phyloP scores from a whole-genome alignment of 2,797 vertebrate genomes.

The Fundulus diaphanus region DNA sequence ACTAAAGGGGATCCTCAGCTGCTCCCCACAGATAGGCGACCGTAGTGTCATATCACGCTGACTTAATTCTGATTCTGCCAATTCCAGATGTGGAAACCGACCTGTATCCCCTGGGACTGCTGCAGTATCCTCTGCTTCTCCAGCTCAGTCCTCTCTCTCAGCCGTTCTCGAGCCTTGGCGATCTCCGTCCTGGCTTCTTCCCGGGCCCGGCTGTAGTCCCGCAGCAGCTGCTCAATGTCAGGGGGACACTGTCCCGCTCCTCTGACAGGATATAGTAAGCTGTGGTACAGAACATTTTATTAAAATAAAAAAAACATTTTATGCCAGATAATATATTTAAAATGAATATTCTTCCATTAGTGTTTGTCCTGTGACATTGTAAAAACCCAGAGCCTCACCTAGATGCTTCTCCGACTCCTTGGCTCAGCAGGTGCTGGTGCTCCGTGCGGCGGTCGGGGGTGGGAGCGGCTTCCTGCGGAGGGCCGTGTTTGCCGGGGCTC shows the following conservation, averaged over 20 bases:
- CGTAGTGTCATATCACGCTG: background rate
- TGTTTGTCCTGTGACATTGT: background rate
- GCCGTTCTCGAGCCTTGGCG: slow-evolving; percentile 86
- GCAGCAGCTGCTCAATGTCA: slow-evolving; percentile 89
- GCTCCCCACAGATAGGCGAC: slow-evolving; percentile 2
- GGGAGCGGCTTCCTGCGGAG: slow-evolving; percentile 53
- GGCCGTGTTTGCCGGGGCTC: slow-evolving; percentile 86
- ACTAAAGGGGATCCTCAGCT: slow-evolving; percentile 2
- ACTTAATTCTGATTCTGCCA: background rate
- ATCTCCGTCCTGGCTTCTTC: slow-evolving; percentile 93
- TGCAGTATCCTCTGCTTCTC: slow-evolving; percentile 90
- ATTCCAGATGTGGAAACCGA: slow-evolving; percentile 50
- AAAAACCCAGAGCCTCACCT: slow-evolving; percentile 74
- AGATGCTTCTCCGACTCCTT: slow-evolving; percentile 85
- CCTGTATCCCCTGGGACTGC: slow-evolving; percentile 86
- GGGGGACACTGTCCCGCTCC: slow-evolving; percentile 79
- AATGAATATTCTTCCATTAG: background rate
- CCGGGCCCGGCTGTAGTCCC: slow-evolving; percentile 89
- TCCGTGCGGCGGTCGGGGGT: slow-evolving; percentile 81
- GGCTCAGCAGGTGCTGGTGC: slow-evolving; percentile 86
- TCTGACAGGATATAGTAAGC: slow-evolving; percentile 74
- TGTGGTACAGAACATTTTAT: slow-evolving; percentile 44
- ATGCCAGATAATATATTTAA: background rate
- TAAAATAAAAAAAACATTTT: background rate
- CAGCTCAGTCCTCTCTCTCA: slow-evolving; percentile 87